Evolutionary conservation across 2,888 invertebrate genomes (phyloP).

Genomic region (Oscheius sp.): DNA sequence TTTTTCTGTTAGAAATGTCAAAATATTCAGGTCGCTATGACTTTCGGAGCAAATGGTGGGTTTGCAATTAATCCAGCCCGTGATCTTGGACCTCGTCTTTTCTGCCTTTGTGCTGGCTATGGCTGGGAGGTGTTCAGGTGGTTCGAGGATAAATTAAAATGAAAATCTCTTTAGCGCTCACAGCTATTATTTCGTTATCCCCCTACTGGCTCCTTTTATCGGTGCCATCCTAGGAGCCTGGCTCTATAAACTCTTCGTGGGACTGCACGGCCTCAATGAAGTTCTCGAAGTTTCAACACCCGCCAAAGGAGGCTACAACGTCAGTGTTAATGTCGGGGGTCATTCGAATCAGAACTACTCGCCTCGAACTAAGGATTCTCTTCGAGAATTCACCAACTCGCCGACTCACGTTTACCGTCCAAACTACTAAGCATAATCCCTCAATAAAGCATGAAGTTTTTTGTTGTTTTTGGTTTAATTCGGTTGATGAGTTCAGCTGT

Average conservation of each 20-base stretch:
- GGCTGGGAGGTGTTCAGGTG: conserved; percentile 67
- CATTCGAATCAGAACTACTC: conserved; percentile 11
- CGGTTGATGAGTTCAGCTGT: no score
- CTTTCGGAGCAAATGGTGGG: conserved; percentile 75
- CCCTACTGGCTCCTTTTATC: conserved; percentile 74
- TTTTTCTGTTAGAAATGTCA: no score
- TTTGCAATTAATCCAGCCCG: conserved; percentile 77
- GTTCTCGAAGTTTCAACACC: conserved; percentile 43
- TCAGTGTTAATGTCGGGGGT: conserved; percentile 38
- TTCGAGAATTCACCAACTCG: background rate
- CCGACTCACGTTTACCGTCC: background rate
- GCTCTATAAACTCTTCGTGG: conserved; percentile 73
- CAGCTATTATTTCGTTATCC: conserved; percentile 74
- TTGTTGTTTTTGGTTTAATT: background rate
- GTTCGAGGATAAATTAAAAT: background rate
- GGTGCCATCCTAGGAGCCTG: conserved; percentile 74
- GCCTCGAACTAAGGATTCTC: background rate
- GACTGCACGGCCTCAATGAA: conserved; percentile 73
- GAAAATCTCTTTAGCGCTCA: conserved; percentile 63
- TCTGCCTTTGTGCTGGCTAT: conserved; percentile 64
- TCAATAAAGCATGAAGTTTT: conserved; percentile 19
- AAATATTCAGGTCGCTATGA: conserved; percentile 58
- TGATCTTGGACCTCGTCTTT: conserved; percentile 67
- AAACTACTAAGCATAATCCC: conserved; percentile 2
- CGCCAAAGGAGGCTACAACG: conserved; percentile 43